Evolutionary conservation across 2,113 vertebrate genomes (phyloP).

Genomic region (Neolamprologus devosi): DNA sequence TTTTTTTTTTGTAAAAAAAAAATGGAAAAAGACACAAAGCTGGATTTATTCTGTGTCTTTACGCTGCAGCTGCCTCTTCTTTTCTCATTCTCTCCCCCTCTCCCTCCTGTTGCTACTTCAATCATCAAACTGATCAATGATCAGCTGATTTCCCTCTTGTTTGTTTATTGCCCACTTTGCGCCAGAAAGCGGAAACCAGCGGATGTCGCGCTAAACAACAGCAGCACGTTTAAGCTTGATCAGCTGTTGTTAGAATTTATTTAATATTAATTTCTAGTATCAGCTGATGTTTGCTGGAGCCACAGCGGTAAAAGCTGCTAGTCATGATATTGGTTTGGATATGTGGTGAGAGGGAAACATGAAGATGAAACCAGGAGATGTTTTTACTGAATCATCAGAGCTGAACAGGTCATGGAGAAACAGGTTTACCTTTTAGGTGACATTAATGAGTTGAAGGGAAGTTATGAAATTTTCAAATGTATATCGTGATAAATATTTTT

Average conservation of each 20-base stretch:
- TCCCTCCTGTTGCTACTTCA: fast-evolving
- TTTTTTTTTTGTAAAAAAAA: neutral
- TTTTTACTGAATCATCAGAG: neutral
- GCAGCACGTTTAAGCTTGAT: too few relatives aligned
- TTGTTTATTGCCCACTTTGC: too few relatives aligned
- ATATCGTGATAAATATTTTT: neutral
- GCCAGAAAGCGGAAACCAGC: too few relatives aligned
- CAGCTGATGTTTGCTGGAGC: neutral
- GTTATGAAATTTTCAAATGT: neutral
- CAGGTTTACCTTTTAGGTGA: neutral
- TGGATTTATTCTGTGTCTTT: neutral
- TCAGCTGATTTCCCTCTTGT: too few relatives aligned
- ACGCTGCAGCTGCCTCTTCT: neutral
- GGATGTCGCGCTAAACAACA: too few relatives aligned
- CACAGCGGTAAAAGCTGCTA: neutral
- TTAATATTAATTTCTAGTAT: neutral
- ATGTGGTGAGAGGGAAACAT: neutral
- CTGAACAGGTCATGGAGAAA: neutral
- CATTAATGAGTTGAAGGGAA: fast-evolving
- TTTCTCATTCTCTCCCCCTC: fast-evolving
- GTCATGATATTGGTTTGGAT: fast-evolving
- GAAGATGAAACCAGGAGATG: fast-evolving
- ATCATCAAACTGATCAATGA: neutral
- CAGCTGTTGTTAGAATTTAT: neutral
- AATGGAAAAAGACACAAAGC: neutral